These are phyloP conservation scores for Tetheella fluctuosa DNA, from an alignment of 2,888 invertebrate species.

Conservation along the genomic window DNA sequence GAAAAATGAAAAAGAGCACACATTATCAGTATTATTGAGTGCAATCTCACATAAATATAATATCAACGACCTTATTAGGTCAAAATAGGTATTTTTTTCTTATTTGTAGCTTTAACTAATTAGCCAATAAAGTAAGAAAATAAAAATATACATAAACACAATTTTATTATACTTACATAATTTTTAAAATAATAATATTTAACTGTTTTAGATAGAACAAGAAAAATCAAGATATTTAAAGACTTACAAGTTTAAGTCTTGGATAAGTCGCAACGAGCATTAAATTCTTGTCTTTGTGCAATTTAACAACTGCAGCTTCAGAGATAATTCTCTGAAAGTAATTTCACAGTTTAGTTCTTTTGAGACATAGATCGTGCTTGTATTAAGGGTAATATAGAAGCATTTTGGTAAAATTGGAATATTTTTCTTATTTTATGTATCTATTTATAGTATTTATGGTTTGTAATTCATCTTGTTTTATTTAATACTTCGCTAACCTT, in stretches of 20 bases:
- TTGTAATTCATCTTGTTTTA: too few species aligned
- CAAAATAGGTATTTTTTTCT: too few species aligned
- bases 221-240: conserved; percentile 47
- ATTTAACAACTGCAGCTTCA: conserved; percentile 64
- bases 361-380: conserved; percentile 29
- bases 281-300: conserved; percentile 72
- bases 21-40: neutral
- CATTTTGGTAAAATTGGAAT: neutral
- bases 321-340: conserved; percentile 54
- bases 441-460: too few species aligned
- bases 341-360: conserved; percentile 47
- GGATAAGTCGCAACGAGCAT: conserved; percentile 55
- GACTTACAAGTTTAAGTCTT: conserved; percentile 54
- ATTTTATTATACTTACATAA: conserved; percentile 16
- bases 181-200: conserved; percentile 26
- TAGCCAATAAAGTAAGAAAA: neutral
- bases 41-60: too few species aligned
- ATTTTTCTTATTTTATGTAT: too few species aligned
- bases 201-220: conserved; percentile 26
- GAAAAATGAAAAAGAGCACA: neutral
- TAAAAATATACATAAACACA: neutral
- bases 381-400: conserved; percentile 12
- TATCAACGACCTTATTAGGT: too few species aligned
- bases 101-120: too few species aligned
- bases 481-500: too few species aligned